Evolutionary conservation across 2,113 vertebrate genomes (phyloP).

Genomic region (Corydoras sp.): DNA sequence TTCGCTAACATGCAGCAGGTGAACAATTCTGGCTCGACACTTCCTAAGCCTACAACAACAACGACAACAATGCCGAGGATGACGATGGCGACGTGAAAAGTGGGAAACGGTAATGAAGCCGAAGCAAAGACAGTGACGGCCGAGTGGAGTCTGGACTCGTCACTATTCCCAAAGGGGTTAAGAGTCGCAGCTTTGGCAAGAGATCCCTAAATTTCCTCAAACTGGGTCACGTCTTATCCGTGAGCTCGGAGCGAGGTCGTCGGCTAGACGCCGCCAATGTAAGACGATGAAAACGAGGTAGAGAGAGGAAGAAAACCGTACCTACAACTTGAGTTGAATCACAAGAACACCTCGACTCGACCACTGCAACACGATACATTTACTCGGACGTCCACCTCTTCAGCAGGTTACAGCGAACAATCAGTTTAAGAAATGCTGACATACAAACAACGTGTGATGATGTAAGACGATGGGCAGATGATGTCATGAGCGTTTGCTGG

Average conservation of each 20-base stretch:
- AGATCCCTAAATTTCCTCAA: too few species aligned
- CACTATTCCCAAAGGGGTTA: too few species aligned
- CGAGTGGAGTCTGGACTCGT: neutral
- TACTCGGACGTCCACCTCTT: constrained; percentile 13
- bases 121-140: neutral
- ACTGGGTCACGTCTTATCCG: too few species aligned
- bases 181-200: too few species aligned
- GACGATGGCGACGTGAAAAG: constrained; percentile 8
- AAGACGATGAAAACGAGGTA: constrained; percentile 16
- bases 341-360: constrained; percentile 1
- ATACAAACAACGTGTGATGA: constrained; percentile 46
- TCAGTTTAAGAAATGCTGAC: neutral
- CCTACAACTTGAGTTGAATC: constrained; percentile 1
- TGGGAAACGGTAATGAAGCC: neutral
- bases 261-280: neutral
- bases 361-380: constrained; percentile 18
- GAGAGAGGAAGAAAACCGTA: constrained; percentile 14
- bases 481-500: constrained; percentile 28
- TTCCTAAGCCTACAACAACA: neutral
- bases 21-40: too few species aligned
- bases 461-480: constrained; percentile 32
- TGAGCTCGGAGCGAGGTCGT: too few species aligned
- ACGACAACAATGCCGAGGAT: neutral
- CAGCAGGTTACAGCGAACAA: neutral
- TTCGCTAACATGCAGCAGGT: constrained; percentile 1